Evolutionary conservation across 2,113 vertebrate genomes (phyloP), one percentile per base, ranked within the genome.

Genomic region (Gorsachius goisagi): DNA sequence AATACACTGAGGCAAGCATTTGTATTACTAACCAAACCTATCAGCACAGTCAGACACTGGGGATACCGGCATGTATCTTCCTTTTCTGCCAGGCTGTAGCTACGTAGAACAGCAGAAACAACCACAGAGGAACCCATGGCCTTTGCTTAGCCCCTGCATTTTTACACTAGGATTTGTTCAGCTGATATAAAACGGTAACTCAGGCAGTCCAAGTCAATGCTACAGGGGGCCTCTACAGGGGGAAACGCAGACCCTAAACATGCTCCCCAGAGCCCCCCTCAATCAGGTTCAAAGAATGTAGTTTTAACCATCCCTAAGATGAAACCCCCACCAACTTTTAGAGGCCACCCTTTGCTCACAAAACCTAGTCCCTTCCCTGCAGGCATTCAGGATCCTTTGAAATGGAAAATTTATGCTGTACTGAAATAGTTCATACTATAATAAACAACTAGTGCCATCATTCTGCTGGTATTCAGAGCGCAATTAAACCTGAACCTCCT

Each of bases 401-500:
- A 81, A 89, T n/a, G 45, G 81, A 93, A 97, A 95, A 93, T 96
- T 90, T 94, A 78, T 64, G 80, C 84, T 59, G 76, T 79, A 64
- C 91, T 56, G 91, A 96, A 95, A 95, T 85, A 88, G 63, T 96
- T 86, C 47, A 35, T 80, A 33, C 53, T 84, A 63, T 92, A 73
- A 62, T 71, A 95, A 94, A 95, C 85, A 94, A 94, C 75, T n/a
- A 94, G 77, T 96, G 89, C 94, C 88, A 85, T 81, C 93, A 59
- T 60, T 95, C 58, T 86, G 74, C 94, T 88, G 79, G 82, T 59
- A 81, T 90, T 94, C 53, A 39, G 86, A 82, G 80, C 2, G 5
- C 81, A 41, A 67, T 84, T 81, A 79, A 94, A 75, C 62, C 67
- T 77, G 87, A 90, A 72, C 85, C 90, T 93, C 59, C 6, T 68